A percentile compares a stretch with the other conserved stretches of the same genome.
Evolutionary conservation across 2,797 vertebrate genomes (phyloP).

Genomic region (Lates japonicus): DNA sequence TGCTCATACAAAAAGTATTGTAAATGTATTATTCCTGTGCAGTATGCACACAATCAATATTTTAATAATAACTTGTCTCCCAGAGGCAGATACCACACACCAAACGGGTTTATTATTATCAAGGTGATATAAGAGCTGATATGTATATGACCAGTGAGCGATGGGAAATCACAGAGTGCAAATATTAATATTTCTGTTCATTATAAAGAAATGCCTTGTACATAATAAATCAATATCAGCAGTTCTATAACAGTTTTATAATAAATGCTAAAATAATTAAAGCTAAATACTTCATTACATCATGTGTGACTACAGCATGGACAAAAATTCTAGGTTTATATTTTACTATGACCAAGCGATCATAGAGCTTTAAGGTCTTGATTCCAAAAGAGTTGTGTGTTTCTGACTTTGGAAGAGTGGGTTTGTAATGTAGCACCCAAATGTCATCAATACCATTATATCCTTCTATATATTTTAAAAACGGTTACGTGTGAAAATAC

Average conservation of each 20-base stretch:
- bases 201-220: not conserved
- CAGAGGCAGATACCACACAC: not conserved
- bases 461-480: not conserved
- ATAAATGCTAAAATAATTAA: not conserved
- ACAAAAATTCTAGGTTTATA: not conserved
- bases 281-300: not conserved
- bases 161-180: not conserved
- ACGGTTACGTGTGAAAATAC: not conserved
- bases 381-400: not conserved
- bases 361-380: not conserved
- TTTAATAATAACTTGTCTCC: not conserved
- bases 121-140: not conserved
- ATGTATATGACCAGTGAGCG: not conserved
- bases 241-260: not conserved
- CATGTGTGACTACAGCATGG: not conserved
- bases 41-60: not conserved
- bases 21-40: not conserved
- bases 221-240: not conserved
- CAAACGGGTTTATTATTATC: not conserved
- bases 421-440: not conserved
- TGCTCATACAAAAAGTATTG: not conserved
- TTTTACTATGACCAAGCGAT: not conserved
- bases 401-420: not conserved
- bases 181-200: not conserved
- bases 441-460: not conserved